Conservation (phyloP, 2,797 vertebrate species). For the Eulemur coronatus region DNA sequence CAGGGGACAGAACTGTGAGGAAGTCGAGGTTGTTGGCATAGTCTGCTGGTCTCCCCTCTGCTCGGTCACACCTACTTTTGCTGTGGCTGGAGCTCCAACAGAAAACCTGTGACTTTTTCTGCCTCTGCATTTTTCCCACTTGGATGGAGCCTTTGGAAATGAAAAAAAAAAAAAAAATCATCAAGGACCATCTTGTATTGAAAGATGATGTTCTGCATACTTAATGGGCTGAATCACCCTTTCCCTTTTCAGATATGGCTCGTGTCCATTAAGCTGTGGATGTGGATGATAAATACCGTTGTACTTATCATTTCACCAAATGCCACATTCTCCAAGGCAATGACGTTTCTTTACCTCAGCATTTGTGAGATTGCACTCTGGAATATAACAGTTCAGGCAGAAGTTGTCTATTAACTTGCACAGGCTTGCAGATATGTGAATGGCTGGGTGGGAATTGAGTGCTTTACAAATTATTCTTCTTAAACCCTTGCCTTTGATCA, state of each 20-base stretch:
- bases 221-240: slow-evolving; percentile 42
- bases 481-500: neutral
- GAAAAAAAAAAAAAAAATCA: slow-evolving; percentile 23
- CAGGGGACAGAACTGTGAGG: neutral
- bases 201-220: slow-evolving; percentile 37
- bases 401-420: neutral
- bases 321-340: slow-evolving; percentile 48
- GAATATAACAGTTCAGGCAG: neutral
- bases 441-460: neutral
- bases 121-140: neutral
- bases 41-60: neutral
- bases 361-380: neutral
- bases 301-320: slow-evolving; percentile 50
- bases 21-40: neutral
- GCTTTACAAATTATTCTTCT: neutral
- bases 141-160: slow-evolving; percentile 29
- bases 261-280: slow-evolving; percentile 3
- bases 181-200: neutral
- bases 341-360: slow-evolving; percentile 14
- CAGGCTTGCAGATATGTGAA: neutral
- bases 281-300: slow-evolving; percentile 14
- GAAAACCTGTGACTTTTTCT: neutral
- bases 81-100: neutral
- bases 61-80: neutral
- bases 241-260: slow-evolving; percentile 42